phyloP scores from a whole-genome alignment of 2,888 invertebrate genomes.

The Pasiphila rectangulata region DNA sequence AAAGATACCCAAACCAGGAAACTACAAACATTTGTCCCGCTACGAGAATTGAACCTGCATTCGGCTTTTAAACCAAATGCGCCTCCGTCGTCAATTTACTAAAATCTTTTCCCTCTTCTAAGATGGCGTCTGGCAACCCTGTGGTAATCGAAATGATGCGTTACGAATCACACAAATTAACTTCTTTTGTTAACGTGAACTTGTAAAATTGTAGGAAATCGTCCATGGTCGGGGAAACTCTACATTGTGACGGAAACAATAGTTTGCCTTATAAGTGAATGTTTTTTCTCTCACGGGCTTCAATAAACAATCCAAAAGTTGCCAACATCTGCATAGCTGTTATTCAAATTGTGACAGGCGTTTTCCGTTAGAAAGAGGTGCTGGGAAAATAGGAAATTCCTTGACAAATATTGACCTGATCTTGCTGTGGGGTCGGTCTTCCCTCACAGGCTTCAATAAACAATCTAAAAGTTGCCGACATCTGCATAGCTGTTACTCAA shows the following conservation, averaged over 20 bases:
- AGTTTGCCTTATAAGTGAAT: slow-evolving; percentile 21
- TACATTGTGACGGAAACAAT: slow-evolving; percentile 28
- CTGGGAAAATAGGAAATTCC: slow-evolving; percentile 3
- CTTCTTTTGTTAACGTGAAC: slow-evolving; percentile 56
- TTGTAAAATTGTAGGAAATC: slow-evolving; percentile 49
- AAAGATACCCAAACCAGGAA: no score
- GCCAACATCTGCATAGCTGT: slow-evolving; percentile 4
- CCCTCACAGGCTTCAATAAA: no score
- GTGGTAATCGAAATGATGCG: slow-evolving; percentile 64
- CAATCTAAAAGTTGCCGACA: no score
- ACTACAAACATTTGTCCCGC: no score
- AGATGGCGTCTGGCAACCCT: slow-evolving; percentile 22
- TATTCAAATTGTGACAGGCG: slow-evolving; percentile 7
- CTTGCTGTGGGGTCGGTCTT: no score
- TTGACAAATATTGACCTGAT: no score
- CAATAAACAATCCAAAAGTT: slow-evolving; percentile 24
- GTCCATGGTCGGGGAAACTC: slow-evolving; percentile 40
- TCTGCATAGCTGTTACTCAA: no score
- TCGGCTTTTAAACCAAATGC: no score
- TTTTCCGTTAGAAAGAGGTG: slow-evolving; percentile 2
- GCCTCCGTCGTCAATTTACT: no score
- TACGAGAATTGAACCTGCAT: no score
- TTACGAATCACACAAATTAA: slow-evolving; percentile 66
- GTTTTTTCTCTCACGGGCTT: slow-evolving; percentile 30
- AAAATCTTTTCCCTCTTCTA: background rate